Conservation (phyloP, 2,113 vertebrate species). For the Panthera tigris region DNA sequence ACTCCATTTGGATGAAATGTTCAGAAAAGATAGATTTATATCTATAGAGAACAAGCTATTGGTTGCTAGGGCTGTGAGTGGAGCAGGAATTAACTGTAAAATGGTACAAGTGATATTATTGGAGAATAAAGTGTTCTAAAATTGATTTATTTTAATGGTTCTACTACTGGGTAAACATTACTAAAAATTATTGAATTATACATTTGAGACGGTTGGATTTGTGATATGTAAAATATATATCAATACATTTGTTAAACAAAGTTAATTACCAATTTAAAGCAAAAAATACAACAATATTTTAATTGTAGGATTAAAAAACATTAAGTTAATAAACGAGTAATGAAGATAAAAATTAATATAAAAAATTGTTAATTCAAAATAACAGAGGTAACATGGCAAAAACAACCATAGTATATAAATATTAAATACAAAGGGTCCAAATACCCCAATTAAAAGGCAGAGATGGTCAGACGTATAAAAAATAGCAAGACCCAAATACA, state of each 20-base stretch:
- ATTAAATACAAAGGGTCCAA: background rate
- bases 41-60: background rate
- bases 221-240: background rate
- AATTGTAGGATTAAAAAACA: background rate
- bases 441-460: background rate
- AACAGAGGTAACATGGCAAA: background rate
- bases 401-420: background rate
- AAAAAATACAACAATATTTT: background rate
- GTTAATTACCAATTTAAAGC: background rate
- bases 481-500: background rate
- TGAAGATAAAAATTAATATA: background rate
- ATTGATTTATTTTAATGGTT: background rate
- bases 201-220: background rate
- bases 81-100: background rate
- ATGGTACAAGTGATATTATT: background rate
- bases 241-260: background rate
- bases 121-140: background rate
- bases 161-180: background rate
- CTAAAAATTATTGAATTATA: background rate
- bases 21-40: background rate
- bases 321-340: background rate
- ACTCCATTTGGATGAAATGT: background rate
- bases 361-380: background rate
- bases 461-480: background rate
- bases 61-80: background rate